phyloP scores from a whole-genome alignment of 2,113 vertebrate genomes.

The Cheilinus undulatus region DNA sequence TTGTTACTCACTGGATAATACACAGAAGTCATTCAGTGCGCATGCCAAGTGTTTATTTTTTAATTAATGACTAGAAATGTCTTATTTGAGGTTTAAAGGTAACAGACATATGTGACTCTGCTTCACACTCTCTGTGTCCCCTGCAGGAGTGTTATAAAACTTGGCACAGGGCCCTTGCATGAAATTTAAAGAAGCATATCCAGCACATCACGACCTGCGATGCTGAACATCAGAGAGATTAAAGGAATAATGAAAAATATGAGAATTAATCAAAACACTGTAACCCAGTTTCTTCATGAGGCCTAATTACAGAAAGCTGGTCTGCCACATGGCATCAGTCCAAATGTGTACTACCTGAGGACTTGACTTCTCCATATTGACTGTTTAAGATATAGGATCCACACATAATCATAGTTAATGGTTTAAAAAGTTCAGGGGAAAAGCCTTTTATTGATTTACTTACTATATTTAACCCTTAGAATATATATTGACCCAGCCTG shows the following conservation, averaged over 20 bases:
- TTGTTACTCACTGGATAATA: conserved; percentile 17
- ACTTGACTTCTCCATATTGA: conserved; percentile 13
- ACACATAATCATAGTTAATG: not conserved
- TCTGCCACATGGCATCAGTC: conserved; percentile 38
- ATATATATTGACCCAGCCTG: not conserved
- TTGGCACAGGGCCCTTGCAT: conserved; percentile 24
- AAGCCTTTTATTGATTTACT: rapidly evolving
- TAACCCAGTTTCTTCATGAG: conserved; percentile 57
- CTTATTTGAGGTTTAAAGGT: conserved; percentile 17
- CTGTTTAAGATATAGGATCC: conserved; percentile 23
- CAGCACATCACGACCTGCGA: conserved; percentile 38
- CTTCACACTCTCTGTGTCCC: not conserved
- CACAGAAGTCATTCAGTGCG: not conserved
- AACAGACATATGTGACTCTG: conserved; percentile 7
- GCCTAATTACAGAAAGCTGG: conserved; percentile 60
- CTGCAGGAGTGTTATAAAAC: conserved; percentile 1
- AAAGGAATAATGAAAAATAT: conserved; percentile 61
- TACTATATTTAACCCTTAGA: not conserved
- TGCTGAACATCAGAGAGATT: conserved; percentile 52
- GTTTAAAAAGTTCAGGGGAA: not conserved
- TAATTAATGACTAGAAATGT: not conserved
- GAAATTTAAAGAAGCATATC: conserved; percentile 25
- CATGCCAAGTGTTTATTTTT: not conserved
- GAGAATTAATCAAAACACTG: conserved; percentile 62
- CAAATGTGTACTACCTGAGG: conserved; percentile 38